phyloP scores from a whole-genome alignment of 2,113 vertebrate species.

The Gasterosteus nipponicus region DNA sequence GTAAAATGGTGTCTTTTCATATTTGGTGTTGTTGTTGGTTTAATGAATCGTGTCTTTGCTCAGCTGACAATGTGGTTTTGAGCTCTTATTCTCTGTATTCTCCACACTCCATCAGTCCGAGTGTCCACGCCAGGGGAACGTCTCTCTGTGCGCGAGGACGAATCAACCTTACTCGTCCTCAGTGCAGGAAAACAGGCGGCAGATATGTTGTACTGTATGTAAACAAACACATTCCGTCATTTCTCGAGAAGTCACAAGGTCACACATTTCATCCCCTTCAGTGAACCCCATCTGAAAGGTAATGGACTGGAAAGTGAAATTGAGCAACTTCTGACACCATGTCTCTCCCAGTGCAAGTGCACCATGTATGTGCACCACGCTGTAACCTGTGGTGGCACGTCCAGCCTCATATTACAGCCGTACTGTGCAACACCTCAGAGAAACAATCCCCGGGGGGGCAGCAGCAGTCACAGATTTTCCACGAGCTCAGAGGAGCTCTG shows the following conservation, averaged over 20 bases:
- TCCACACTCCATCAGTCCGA: neutral
- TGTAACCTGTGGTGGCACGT: neutral
- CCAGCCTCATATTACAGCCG: neutral
- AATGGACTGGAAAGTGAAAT: conserved; percentile 63
- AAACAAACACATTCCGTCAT: conserved; percentile 46
- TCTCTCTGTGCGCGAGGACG: conserved; percentile 3
- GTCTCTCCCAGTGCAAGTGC: neutral
- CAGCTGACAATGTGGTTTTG: neutral
- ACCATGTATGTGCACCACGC: conserved; percentile 1
- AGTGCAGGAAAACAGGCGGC: conserved; percentile 32
- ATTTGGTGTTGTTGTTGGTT: neutral
- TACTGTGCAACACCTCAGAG: neutral
- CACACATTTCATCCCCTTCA: conserved; percentile 37
- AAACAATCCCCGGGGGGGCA: neutral
- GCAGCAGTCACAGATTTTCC: neutral
- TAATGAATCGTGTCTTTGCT: neutral
- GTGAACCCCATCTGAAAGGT: conserved; percentile 33
- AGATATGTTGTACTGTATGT: conserved; percentile 32
- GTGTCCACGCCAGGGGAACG: conserved; percentile 11
- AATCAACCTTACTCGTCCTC: conserved; percentile 31
- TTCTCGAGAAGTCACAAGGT: conserved; percentile 23
- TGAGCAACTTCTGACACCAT: conserved; percentile 46
- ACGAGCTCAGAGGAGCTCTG: neutral
- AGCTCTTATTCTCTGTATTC: neutral
- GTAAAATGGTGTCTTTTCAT: neutral